Evolutionary conservation across 2,113 vertebrate genomes (phyloP).

Genomic region (Epinephelus lanceolatus): DNA sequence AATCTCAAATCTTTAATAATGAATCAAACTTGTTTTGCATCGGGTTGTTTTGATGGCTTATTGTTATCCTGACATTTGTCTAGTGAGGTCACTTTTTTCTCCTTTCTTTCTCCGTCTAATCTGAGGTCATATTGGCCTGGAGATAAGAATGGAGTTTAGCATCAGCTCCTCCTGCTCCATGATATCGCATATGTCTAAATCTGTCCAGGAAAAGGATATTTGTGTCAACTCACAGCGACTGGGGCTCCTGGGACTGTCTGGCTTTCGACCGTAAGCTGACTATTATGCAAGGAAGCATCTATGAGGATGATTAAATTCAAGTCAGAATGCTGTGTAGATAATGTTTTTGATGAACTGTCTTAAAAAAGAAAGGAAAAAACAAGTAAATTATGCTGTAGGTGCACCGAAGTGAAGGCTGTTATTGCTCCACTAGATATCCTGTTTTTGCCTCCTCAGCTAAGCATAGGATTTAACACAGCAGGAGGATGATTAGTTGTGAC

Average conservation of each 20-base stretch:
- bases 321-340: background rate
- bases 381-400: background rate
- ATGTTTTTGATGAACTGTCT: background rate
- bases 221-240: conserved; percentile 42
- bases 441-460: conserved; percentile 2
- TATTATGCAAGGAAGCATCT: conserved; percentile 48
- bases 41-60: background rate
- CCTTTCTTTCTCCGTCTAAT: conserved; percentile 51
- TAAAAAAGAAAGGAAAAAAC: background rate
- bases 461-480: conserved; percentile 18
- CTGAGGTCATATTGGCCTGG: conserved; percentile 33
- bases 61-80: conserved; percentile 1
- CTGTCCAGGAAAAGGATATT: conserved; percentile 37
- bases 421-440: background rate
- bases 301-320: conserved; percentile 47
- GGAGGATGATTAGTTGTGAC: conserved; percentile 40
- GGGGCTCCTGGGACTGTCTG: conserved; percentile 23
- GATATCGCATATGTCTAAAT: conserved; percentile 58
- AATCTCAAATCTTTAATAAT: conserved; percentile 3
- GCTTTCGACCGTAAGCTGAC: conserved; percentile 45
- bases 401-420: background rate
- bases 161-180: conserved; percentile 29
- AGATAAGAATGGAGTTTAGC: conserved; percentile 52
- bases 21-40: conserved; percentile 5
- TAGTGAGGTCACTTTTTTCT: conserved; percentile 16